Evolutionary conservation across 2,113 vertebrate genomes (phyloP), one percentile per base, ranked within the genome.

Genomic region (Nesogale talazaci): DNA sequence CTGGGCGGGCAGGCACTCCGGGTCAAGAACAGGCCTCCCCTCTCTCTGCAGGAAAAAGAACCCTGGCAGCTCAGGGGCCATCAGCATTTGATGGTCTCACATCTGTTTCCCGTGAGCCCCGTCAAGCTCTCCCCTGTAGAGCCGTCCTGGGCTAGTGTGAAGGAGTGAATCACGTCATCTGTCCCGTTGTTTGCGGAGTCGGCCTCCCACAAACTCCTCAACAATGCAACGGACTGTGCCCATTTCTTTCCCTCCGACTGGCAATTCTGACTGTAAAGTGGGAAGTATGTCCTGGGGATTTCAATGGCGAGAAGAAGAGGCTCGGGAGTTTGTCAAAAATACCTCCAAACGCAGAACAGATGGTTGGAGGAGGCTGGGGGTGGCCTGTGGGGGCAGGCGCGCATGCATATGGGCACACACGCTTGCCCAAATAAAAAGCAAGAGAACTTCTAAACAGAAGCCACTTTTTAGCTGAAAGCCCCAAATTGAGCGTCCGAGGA

Each of bases 211-310:
- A 40, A 38, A 79, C 34, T 77, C 52, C 89, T 89, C 46, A 91
- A 82, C 90, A 81, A 65, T 46, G 36, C 77, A 57, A 63, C 57
- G 84, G 84, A 31, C 59, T 82, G 42, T 6, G 46, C 42, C 23
- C 1, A 46, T 70, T 65, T 69, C 76, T 86, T 16, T 20, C 25
- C 1, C 36, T 78, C 65, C 78, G 46, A 89, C 82, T 70, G 65
- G 84, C 63, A 77, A 95, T 89, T 85, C 92, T 83, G 59, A 81
- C 3, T 92, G 20, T 92, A 93, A 94, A 87, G 74, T 89, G 61
- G 72, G 86, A 92, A 94, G 88, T 46, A 78, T 57, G 84, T 52
- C 86, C 84, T 82, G 42, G 81, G 67, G 59, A 88, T 96, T 95
- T 38, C 90, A 96, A 86, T 95, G 76, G 83, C 88, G 76, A 93